Evolutionary conservation across 2,888 invertebrate genomes (phyloP), one percentile per base, ranked within the genome.

Genomic region (Tetragonula carbonaria): DNA sequence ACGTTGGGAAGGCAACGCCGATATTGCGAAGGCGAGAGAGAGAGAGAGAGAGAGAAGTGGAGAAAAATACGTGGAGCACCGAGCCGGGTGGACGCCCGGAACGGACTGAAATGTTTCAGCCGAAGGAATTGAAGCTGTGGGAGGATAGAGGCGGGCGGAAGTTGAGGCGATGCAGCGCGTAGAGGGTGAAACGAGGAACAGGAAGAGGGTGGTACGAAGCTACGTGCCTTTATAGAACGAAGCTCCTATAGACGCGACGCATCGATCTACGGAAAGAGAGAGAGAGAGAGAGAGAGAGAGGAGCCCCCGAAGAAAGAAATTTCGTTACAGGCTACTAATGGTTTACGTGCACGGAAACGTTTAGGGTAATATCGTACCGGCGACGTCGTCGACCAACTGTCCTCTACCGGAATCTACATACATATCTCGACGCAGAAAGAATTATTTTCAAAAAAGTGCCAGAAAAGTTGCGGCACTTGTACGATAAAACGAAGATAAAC

Each of bases 161-260:
- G 21, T n/a, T 55, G 18, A 51, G 72, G n/a, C 16, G 76, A 70
- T 13, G 82, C 38, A 55, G 55, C 53, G 33, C 53, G 23, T 38
- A 70, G 71, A 51, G 70, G 74, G 78, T 65, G 23, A 70, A 71
- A 5, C 79, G 59, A 72, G 85, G 79, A 82, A 92, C 88, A 88
- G 90, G 90, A 91, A 92, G 87, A 92, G 92, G 93, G 90, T 92
- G 92, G 92, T 92, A 92, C 90, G 88, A 86, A 87, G 87, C 85
- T 85, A 87, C 91, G 89, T 92, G 90, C 91, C 91, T 90, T 91
- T 89, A 89, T 92, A 91, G 85, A 82, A n/a, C 38, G 90, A 88
- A 88, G 90, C 87, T 88, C 45, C 45, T 78, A 82, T 88, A 90
- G 91, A 90, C 92, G 90, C 90, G 91, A 93, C 92, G 89, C 92